Conservation (phyloP, 1,140 invertebrate genomes). For the Heliconius hewitsoni region DNA sequence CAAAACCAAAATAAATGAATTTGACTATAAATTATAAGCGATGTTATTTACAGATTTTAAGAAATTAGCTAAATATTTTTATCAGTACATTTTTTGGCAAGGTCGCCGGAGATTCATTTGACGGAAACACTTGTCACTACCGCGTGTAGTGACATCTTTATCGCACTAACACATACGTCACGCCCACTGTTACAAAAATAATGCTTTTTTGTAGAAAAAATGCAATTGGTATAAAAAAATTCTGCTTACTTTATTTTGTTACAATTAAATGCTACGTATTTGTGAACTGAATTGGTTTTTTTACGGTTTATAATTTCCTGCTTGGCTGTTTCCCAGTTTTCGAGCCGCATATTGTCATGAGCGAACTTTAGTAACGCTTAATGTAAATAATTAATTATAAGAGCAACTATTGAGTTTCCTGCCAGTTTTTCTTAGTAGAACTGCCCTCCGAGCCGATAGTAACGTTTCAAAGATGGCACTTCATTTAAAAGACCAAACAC, state of each 20-base stretch:
- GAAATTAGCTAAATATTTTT: neutral
- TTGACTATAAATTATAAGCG: neutral
- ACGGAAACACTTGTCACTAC: constrained; percentile 10
- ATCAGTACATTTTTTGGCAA: constrained; percentile 8
- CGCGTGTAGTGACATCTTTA: constrained; percentile 8
- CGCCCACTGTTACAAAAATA: neutral
- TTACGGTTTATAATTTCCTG: too few species aligned
- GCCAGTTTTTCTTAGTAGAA: too few species aligned
- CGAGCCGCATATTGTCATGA: too few species aligned
- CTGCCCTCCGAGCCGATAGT: too few species aligned
- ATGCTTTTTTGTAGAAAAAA: neutral
- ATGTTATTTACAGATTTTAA: neutral
- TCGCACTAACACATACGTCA: neutral
- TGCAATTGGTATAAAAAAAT: neutral
- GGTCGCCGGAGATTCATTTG: constrained; percentile 8
- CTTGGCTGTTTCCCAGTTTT: too few species aligned
- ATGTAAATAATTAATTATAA: too few species aligned
- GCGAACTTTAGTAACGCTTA: too few species aligned
- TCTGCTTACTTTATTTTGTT: neutral
- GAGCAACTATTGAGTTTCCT: too few species aligned
- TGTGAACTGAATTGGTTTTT: too few species aligned
- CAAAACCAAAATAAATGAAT: neutral
- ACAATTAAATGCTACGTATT: neutral
- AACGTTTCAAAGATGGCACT: too few species aligned
- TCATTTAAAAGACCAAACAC: too few species aligned